Base-by-base conservation (phyloP, 2,888 invertebrate genomes). In the Lasiommata megera region DNA sequence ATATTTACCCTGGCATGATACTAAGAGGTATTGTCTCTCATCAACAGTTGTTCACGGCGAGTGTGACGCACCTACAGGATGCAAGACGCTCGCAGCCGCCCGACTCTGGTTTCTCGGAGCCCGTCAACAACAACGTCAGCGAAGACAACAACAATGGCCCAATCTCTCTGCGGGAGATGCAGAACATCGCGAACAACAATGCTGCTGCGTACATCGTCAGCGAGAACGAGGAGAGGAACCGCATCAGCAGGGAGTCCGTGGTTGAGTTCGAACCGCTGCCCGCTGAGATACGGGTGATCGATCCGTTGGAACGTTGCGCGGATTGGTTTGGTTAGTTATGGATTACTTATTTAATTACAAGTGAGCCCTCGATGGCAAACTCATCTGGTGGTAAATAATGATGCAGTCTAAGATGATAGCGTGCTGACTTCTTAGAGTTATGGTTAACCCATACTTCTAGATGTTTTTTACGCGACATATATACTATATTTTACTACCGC, bases 141-240 rank as follows among this genome's bases (percentile, higher is more conserved):
- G 91, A 91, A 66, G 92, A 92, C 77, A 92, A 92, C 78, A 92
- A 92, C 80, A 92, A 92, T 70, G 92, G 92, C 0, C 92, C 92
- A 29, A 92, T 92, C 64, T 92, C 92, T 14, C 75, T 89, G 54
- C 87, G 91, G 17, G 92, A 92, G 76, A 85, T 92, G 86, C 92
- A 92, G 78, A 92, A 92, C 77, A 92, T 92, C 67, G 91, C 90
- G 61, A 92, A 92, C 76, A 92, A 92, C 76, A 92, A 92, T 66
- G 92, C 92, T 0, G 79, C 85, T 0, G 88, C 84, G 11, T 92
- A 92, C 76, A 92, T 92, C 68, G 80, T 82, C 64, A 91, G 89
- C 67, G 91, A 90, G 67, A 90, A 90, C 60, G 91, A 91, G 64
- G 87, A 90, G 72, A 67, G 88, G 65, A 88, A 88, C 65, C 72